These are phyloP conservation scores for Candoia aspera DNA, from an alignment of 2,113 vertebrate genomes.

Conservation along the genomic window DNA sequence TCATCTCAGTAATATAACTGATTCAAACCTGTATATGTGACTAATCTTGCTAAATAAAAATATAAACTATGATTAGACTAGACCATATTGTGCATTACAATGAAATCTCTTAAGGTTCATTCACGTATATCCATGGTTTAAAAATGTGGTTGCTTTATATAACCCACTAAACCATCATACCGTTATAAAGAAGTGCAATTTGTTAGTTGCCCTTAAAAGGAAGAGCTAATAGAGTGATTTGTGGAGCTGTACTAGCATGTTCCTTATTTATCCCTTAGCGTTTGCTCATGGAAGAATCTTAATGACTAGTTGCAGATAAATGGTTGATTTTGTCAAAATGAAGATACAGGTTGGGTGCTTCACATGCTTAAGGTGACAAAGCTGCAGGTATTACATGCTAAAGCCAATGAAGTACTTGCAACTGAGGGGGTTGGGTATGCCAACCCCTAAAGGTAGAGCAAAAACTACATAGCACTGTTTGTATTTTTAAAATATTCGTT, in stretches of 20 bases:
- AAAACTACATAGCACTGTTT: not conserved
- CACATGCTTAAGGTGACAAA: not conserved
- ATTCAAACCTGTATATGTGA: not conserved
- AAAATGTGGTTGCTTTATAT: not conserved
- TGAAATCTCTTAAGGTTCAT: not conserved
- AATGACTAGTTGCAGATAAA: not conserved
- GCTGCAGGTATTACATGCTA: not conserved
- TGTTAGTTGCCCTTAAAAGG: not conserved
- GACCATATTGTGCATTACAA: not conserved
- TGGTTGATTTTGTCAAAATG: not conserved
- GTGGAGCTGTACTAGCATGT: not conserved
- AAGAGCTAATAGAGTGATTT: not conserved
- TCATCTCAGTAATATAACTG: not conserved
- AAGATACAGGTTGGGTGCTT: not conserved
- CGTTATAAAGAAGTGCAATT: not conserved
- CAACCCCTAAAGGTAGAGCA: no score
- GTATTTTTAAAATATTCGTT: not conserved
- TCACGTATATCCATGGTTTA: not conserved
- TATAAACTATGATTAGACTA: not conserved
- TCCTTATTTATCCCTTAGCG: not conserved
- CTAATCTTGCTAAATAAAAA: not conserved
- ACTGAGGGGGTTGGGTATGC: not conserved
- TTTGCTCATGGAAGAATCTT: not conserved
- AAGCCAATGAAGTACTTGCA: not conserved
- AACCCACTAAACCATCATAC: not conserved